Evolutionary conservation across 2,888 invertebrate species (phyloP).

Genomic region (Drosophila austrosaltans): DNA sequence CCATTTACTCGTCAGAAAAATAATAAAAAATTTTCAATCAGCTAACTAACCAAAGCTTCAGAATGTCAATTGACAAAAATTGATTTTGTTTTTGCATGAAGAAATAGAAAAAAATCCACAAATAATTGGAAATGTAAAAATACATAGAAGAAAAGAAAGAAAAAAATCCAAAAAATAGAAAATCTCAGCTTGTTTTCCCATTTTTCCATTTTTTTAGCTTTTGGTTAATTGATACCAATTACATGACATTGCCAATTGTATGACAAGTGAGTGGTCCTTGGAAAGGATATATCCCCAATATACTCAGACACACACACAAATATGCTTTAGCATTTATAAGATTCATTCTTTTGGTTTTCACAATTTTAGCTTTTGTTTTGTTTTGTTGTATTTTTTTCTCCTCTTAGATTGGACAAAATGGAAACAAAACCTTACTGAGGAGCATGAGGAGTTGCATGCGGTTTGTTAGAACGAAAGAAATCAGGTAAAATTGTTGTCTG

Average conservation of each 20-base stretch:
- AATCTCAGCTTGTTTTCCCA: neutral
- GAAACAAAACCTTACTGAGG: conserved; percentile 14
- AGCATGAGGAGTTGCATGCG: conserved; percentile 19
- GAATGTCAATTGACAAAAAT: neutral
- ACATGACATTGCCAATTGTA: conserved; percentile 48
- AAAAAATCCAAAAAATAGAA: neutral
- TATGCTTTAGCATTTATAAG: conserved; percentile 8
- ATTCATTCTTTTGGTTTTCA: neutral
- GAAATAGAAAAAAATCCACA: neutral
- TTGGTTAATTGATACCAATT: conserved; percentile 68
- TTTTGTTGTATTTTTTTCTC: neutral
- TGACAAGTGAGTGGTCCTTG: conserved; percentile 29
- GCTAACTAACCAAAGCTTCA: neutral
- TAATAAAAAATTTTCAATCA: neutral
- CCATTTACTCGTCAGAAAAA: neutral
- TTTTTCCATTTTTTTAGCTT: conserved; percentile 8
- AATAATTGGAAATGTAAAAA: neutral
- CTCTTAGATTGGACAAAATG: neutral
- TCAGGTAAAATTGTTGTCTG: conserved; percentile 61
- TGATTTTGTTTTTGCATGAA: neutral
- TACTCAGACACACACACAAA: neutral
- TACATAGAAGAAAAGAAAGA: neutral
- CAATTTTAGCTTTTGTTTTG: neutral
- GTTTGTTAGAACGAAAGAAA: conserved; percentile 46
- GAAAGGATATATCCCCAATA: conserved; percentile 14